Evolutionary conservation across 2,888 invertebrate species (phyloP), one percentile per base, ranked within the genome.

Genomic region (Ormyrus labotus): DNA sequence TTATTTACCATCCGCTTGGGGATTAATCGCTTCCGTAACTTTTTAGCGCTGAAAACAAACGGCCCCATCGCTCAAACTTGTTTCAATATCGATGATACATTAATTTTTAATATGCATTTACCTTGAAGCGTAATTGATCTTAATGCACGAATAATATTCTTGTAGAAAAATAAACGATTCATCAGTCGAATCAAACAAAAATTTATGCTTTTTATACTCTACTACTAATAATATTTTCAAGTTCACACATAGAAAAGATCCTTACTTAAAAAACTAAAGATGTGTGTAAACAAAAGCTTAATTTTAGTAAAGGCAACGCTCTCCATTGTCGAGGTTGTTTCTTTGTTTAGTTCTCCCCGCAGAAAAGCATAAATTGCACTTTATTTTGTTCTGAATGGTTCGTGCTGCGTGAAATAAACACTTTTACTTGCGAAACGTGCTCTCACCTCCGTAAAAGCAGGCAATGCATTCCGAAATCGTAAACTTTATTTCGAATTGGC

Each of bases 401-500:
- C 68, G 67, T 64, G 69, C 77, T 50, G 55, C 72, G 65, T 57
- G 63, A 81, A 78, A 81, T 71, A 81, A 78, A 78, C 67, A 65
- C 67, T 71, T 65, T 75, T 75, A 81, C 77, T 75, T 61, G 78
- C 57, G 75, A 81, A 75, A 75, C 78, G 78, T 78, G 78, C 75
- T 53, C 55, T 45, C 34, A 45, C 71, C 53, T 50, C 19, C 53
- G 53, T 60, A 73, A 51, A 69, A 53, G 69, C 64, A 11, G 48
- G 70, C 69, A 72, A 81, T 78, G 73, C 57, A 81, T 76, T 72
- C 67, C 74, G 63, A 50, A 74, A 65, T 68, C 78, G 79, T 76
- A 81, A 81, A 81, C 76, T 79, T 69, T 69, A 81, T 81, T 81
- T 76, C 71, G 79, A 72, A 79, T 79, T 53, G 72, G 69, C 11